Base-by-base conservation (phyloP, 2,888 invertebrate species). In the Chrysomela aeneicollis region DNA sequence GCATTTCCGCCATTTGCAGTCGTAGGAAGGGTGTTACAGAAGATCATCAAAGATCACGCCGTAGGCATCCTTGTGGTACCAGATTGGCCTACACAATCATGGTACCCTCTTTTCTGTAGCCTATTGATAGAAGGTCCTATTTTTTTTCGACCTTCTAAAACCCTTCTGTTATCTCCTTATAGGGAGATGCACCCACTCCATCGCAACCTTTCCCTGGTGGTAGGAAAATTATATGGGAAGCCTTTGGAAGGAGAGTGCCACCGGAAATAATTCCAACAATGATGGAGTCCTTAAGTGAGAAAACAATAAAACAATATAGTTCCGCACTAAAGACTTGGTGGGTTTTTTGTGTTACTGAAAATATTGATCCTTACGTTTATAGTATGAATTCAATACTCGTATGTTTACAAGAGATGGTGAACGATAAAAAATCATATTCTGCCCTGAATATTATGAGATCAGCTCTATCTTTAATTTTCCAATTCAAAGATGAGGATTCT, bases 1-100 rank as follows among this genome's bases (percentile, higher is more conserved):
- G 64, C 55, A 6, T 64, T 64, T 52, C 61, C 64, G 42, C 60
- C 64, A 21, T 64, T 61, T 59, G 12, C 42, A 17, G 18, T 64
- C 4, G 60, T 64, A 15, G n/a, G 22, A 10, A 47, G 15, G 26
- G 47, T 54, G 32, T 37, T 63, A 22, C 52, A 59, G 18, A 63
- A 63, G 53, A 52, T 59, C 12, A 49, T 37, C 3, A 42, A 4
- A 2, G 63, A 59, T 21, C 42, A 22, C 15, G 63, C 63, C 4
- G 4, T 9, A 21, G 59, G 63, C 18, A 63, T 63, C 47, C 17
- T 63, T n/a, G 54, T 62, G 21, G 62, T 62, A 15, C 62, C 62
- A 1, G 10, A 12, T 12, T 62, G 62, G 55, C 49, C n/a, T n/a
- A n/a, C n/a, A n/a, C n/a, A n/a, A n/a, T n/a, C n/a, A n/a, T n/a